Base-by-base conservation (phyloP, 2,888 invertebrate species). In the Tetrapedia diversipes region DNA sequence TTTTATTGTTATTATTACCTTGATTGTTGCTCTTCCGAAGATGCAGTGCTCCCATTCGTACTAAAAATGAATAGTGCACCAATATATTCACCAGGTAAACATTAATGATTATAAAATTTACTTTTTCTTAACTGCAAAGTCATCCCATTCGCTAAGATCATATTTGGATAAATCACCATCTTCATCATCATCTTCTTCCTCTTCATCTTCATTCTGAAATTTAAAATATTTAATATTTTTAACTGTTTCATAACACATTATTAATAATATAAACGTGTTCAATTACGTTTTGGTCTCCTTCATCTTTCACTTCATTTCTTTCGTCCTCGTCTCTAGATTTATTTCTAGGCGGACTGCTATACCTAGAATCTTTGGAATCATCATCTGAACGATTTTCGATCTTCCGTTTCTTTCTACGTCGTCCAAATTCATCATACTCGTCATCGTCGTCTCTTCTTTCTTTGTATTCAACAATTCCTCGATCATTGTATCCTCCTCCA, bases 381-480 rank as follows among this genome's bases (percentile, higher is more conserved):
- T 90, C 90, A 68, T 92, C 90, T 2, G 89, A 91, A 56, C 92
- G 92, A 82, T 92, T 93, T 82, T 93, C 94, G 89, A 93, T 90
- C 89, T 89, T 91, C 75, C 91, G 87, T 81, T 95, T 95, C 90
- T 95, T 95, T 85, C 93, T 94, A 57, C 95, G 93, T 6, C 92
- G 87, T 0, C 95, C 95, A 91, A 97, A 97, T 91, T 99, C 99
- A 92, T 99, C 99, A 92, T 97, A 99, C 92, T 99, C 99, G 90
- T 97, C 98, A 37, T 97, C 96, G 11, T 95, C 95, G 53, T 96
- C 95, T 64, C 95, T 95, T 60, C 97, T 94, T 87, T 97, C 95
- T 84, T 98, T 97, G 90, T 99, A 99, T 90, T 99, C 99, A 1
- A 99, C 98, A 6, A 97, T 95, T 60, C 98, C 98, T 74, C 99